Percentiles rank a stretch among this genome's conserved stretches.
phyloP scores from a whole-genome alignment of 2,888 invertebrate species.

The Chydorus sphaericus region DNA sequence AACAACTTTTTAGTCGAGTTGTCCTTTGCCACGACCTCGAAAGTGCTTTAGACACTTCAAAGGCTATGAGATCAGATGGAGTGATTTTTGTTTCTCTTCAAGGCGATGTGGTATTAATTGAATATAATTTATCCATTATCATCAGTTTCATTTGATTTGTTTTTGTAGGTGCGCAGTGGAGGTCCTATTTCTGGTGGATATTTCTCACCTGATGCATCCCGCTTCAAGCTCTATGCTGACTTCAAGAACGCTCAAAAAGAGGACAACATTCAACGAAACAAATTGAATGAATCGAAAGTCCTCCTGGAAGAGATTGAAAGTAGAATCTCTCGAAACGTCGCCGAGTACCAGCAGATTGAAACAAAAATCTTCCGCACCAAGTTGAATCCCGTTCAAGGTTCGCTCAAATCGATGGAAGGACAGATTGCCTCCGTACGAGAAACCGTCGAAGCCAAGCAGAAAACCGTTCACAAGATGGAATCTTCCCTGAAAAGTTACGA shows the following conservation, averaged over 20 bases:
- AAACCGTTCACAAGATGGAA: slow-evolving; percentile 17
- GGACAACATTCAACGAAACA: slow-evolving; percentile 77
- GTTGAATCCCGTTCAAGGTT: background rate
- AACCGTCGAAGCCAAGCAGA: slow-evolving; percentile 63
- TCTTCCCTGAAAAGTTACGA: background rate
- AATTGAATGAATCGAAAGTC: slow-evolving; percentile 65
- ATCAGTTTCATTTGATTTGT: background rate
- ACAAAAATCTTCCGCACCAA: slow-evolving; percentile 63
- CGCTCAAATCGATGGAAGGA: background rate
- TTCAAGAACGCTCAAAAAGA: slow-evolving; percentile 46
- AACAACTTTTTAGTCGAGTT: slow-evolving; percentile 94
- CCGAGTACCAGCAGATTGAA: slow-evolving; percentile 94
- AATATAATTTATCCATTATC: background rate
- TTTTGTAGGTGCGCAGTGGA: slow-evolving; percentile 14
- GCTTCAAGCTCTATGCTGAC: slow-evolving; percentile 27
- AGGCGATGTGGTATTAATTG: slow-evolving; percentile 84
- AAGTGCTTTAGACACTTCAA: slow-evolving; percentile 86
- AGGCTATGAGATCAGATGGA: slow-evolving; percentile 92
- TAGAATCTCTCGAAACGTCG: slow-evolving; percentile 73
- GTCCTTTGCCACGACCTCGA: slow-evolving; percentile 92
- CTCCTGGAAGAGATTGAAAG: slow-evolving; percentile 67
- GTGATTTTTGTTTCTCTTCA: slow-evolving; percentile 98
- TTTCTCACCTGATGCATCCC: slow-evolving; percentile 85
- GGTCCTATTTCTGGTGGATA: slow-evolving; percentile 97
- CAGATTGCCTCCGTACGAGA: background rate